Evolutionary conservation across 2,888 invertebrate species (phyloP), one percentile per base, ranked within the genome.

Genomic region (Nowickia ferox): DNA sequence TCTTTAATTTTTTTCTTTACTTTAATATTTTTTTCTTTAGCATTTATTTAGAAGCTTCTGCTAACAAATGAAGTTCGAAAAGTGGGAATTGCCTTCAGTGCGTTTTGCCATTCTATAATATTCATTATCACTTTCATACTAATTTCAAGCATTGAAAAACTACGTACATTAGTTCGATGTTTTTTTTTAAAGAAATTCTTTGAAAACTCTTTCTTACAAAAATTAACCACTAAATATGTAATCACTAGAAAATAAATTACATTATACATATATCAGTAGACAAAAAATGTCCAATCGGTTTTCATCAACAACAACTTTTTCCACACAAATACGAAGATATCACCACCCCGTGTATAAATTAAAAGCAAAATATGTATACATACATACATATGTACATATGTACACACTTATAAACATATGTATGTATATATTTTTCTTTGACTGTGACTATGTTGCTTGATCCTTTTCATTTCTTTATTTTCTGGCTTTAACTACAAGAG

Each of bases 391-490:
- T n/a, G n/a, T n/a, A n/a, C n/a, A n/a, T 30, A 30, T 30, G 30
- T 30, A 30, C 6, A 30, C 6, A 30, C 0, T 30, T 30, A 30
- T 30, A 30, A 30, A 30, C 30, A 30, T 30, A 6, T 6, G 30
- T 30, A 0, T 30, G 6, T 30, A 6, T n/a, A 48, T 17, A 19
- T 61, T 66, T 51, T 63, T 61, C 74, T 55, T 82, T 78, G 51
- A 63, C 55, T 74, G 63, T 17, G 8, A 63, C 30, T 63, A 38
- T 46, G 69, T 81, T 77, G 63, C 69, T 85, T 74, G 77, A 78
- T 85, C 66, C 46, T 74, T 68, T 77, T 72, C 72, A 46, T 55
- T 75, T 63, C 44, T 69, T 51, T 63, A n/a, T 61, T 71, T 72
- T 42, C 22, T 61, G 44, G 10, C 38, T 71, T 79, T 44, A 61